Percentiles rank a stretch among this genome's conserved stretches.
Evolutionary conservation across 2,113 vertebrate genomes (phyloP).

Genomic region (Tragelaphus buxtoni): DNA sequence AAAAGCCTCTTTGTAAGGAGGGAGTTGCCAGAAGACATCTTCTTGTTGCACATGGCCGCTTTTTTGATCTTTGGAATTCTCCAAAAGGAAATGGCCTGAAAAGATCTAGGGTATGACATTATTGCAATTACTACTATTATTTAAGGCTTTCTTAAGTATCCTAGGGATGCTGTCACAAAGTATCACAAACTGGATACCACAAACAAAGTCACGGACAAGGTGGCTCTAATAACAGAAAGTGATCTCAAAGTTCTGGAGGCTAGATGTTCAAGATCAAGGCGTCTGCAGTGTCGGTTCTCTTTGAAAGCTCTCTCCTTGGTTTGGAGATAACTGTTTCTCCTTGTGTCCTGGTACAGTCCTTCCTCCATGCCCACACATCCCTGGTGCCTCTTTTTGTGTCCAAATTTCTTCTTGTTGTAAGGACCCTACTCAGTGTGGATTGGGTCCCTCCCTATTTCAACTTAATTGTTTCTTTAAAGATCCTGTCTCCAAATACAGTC

Average conservation of each 20-base stretch:
- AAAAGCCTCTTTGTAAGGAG: conserved; percentile 50
- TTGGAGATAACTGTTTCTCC: not conserved
- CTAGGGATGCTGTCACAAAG: not conserved
- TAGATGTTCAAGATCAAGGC: not conserved
- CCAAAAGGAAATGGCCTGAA: not conserved
- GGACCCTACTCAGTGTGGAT: not conserved
- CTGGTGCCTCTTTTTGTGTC: not conserved
- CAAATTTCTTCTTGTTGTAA: not conserved
- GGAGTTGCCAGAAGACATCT: conserved; percentile 20
- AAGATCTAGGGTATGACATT: not conserved
- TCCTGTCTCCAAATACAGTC: not conserved
- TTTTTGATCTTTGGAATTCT: conserved; percentile 33
- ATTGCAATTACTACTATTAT: not conserved
- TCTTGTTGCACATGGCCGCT: not conserved
- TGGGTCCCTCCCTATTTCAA: not conserved
- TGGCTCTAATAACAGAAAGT: not conserved
- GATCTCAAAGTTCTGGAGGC: not conserved
- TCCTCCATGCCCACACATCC: not conserved
- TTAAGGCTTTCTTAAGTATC: not conserved
- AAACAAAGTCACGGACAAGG: not conserved
- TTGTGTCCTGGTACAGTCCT: not conserved
- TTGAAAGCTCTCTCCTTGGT: not conserved
- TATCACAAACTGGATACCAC: not conserved
- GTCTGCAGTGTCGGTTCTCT: not conserved
- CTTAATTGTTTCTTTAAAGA: not conserved